Evolutionary conservation across 2,797 vertebrate genomes (phyloP), one percentile per base, ranked within the genome.

Genomic region (Myiotriccus ornatus): DNA sequence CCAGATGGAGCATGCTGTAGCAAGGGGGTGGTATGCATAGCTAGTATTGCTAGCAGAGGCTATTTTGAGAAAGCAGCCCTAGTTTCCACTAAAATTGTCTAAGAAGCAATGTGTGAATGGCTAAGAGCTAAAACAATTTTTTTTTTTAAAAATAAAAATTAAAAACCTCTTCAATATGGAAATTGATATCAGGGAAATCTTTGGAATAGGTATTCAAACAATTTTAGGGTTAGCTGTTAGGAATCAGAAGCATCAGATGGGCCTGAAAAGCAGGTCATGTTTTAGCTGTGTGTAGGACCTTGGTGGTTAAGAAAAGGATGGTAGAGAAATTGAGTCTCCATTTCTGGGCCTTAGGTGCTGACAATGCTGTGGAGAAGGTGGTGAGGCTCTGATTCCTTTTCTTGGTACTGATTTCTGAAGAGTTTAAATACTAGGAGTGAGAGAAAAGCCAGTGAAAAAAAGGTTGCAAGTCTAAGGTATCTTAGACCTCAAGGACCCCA

Each of bases 1-100:
- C 5, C 27, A 62, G 21, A n/a, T 14, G 10, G 15, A 73, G 15
- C 1, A 0, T 39, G 14, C 6, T 64, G 9, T 30, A 49, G 3
- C 12, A 57, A 56, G 5, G 5, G 5, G 1, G 12, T 62, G 22
- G 15, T 63, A 62, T 3, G 4, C 3, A 46, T 27, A 57, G 10
- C 6, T 41, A 53, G 9, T 65, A n/a, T 11, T 67, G 22, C 22
- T 63, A 71, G 20, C 7, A 59, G 27, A 47, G 4, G 13, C 3
- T 89, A 8, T 64, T 78, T 89, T 37, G 32, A 75, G 28, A 68
- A 78, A 94, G 37, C 12, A n/a, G 7, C 20, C 10, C 9, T 52
- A 39, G 3, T n/a, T 90, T 84, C 32, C 27, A 57, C 7, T 46
- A 35, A 82, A 71, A 43, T 64, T 55, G 7, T 35, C 10, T 50